Conservation (phyloP, 23 tunicate species). For the Trididemnum clinides region DNA sequence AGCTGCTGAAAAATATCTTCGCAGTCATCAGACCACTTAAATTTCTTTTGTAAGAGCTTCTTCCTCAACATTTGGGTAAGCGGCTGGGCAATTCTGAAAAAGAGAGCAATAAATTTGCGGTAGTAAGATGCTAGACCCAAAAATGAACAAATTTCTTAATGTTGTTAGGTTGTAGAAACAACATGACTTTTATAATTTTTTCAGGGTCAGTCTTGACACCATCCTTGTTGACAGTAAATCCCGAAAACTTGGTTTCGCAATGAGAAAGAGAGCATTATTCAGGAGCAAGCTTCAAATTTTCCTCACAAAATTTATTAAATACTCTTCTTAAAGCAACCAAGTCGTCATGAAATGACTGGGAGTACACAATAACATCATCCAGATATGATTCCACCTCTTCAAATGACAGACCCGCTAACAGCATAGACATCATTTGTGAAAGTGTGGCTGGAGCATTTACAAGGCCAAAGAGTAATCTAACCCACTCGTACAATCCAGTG, state of each 20-base stretch:
- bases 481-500: neutral
- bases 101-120: constrained; percentile 5
- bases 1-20: neutral
- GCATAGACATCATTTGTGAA: neutral
- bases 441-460: constrained; percentile 43
- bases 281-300: neutral
- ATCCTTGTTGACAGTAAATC: neutral
- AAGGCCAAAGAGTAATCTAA: neutral
- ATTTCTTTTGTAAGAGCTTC: neutral
- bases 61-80: neutral
- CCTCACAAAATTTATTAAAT: neutral
- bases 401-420: neutral
- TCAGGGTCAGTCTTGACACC: constrained; percentile 8
- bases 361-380: constrained; percentile 16
- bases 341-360: neutral
- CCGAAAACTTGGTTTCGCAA: neutral
- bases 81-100: constrained; percentile 16
- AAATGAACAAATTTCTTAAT: constrained; percentile 28
- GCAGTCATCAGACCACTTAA: neutral
- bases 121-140: constrained; percentile 49
- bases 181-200: neutral
- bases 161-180: neutral
- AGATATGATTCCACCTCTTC: neutral
- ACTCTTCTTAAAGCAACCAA: neutral
- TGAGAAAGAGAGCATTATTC: neutral